Conservation (phyloP, 2,113 vertebrate species). For the Ornithorhynchus anatinus region DNA sequence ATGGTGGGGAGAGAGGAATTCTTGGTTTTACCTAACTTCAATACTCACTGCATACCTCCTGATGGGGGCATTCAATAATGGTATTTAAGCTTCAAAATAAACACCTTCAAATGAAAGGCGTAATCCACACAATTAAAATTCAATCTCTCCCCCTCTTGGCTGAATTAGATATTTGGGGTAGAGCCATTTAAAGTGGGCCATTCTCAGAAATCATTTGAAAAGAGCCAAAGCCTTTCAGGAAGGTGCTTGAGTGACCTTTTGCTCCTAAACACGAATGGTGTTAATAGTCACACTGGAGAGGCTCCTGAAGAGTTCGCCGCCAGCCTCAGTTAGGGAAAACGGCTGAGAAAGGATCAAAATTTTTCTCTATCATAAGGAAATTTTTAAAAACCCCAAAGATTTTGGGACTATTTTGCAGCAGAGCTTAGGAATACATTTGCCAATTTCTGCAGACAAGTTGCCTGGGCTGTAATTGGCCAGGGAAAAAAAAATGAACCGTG, state of each 20-base stretch:
- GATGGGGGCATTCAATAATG: conserved; percentile 4
- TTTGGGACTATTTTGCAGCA: not conserved
- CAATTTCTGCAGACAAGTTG: conserved; percentile 42
- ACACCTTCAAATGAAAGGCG: not conserved
- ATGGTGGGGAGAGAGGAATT: no score
- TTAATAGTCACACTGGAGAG: not conserved
- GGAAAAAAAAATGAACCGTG: conserved; percentile 3
- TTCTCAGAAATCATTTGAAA: conserved; percentile 49
- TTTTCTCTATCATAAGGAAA: not conserved
- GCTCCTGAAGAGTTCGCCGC: not conserved
- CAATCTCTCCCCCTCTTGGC: not conserved
- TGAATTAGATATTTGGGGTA: not conserved
- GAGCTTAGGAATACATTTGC: conserved; percentile 46
- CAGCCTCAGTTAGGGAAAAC: not conserved
- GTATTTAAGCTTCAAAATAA: not conserved
- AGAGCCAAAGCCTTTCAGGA: conserved; percentile 21
- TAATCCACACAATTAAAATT: not conserved
- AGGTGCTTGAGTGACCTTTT: conserved; percentile 27
- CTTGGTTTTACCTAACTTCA: no score
- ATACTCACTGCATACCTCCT: no score
- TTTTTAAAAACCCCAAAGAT: conserved; percentile 44
- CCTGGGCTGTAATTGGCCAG: conserved; percentile 46
- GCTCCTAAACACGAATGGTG: accelerated
- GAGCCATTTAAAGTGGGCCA: conserved; percentile 44
- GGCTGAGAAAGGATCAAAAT: conserved; percentile 19